Evolutionary conservation across 2,797 vertebrate species (phyloP), one percentile per base, ranked within the genome.

Genomic region (Neosilurus mollespiculum): DNA sequence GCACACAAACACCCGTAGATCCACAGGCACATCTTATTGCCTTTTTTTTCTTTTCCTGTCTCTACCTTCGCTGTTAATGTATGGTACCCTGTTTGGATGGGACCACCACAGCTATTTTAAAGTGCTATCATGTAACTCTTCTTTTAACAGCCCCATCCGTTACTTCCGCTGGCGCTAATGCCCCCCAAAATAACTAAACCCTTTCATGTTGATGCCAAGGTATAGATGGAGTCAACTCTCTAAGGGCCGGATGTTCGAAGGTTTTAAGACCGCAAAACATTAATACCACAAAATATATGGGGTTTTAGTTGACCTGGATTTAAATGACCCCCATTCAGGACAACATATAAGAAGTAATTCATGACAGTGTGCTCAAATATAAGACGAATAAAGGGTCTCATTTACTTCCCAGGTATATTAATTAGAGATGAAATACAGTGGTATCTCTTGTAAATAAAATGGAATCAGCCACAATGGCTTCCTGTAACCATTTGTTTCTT

Each of bases 101-200:
- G 64, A n/a, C 79, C 62, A 15, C 73, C 75, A 53, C 11, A 34
- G 80, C 89, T 88, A 89, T 90, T 90, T 89, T 87, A 71, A 72
- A 88, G 56, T 16, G 64, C 88, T 89, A 87, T 90, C 88, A 84
- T 59, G 81, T 88, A 82, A 84, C 89, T 81, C 70, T 70, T n/a
- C 58, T 83, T 83, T 85, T 86, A 87, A 87, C 78, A 85, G 70
- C 65, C 66, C 80, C 88, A 80, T 78, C 86, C 62, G 79, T 82
- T 82, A 88, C 88, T 90, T 90, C 85, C 88, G 79, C 70, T 80
- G 76, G 43, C n/a, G 51, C 86, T 70, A 71, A 78, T 71, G 61
- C 81, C 30, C 58, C 66, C 75, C 51, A 71, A 85, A 87, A 88
- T 81, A 83, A 75, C 69, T 59, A 66, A 80, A 82, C 69, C 43